phyloP scores from a whole-genome alignment of 1,140 invertebrate species.

The Onthophagus taurus region DNA sequence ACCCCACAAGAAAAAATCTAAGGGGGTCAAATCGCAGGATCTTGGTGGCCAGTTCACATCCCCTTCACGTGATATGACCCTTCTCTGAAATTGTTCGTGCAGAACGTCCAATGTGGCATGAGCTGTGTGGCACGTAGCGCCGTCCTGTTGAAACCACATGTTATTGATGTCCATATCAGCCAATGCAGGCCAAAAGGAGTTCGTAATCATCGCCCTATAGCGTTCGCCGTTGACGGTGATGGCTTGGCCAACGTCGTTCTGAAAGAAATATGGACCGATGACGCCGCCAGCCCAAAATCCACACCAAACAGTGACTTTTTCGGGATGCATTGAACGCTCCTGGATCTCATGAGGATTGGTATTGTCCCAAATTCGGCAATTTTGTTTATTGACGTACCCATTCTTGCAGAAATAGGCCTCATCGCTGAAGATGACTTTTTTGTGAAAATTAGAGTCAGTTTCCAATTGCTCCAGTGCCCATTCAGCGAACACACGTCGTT shows the following conservation, averaged over 20 bases:
- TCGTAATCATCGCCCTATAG: constrained; percentile 18
- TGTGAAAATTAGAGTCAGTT: constrained; percentile 21
- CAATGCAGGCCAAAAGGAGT: constrained; percentile 17
- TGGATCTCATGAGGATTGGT: neutral
- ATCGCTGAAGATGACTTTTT: constrained; percentile 20
- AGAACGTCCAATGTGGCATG: constrained; percentile 16
- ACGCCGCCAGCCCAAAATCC: constrained; percentile 19
- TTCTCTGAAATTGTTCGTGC: constrained; percentile 24
- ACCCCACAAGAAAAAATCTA: constrained; percentile 11
- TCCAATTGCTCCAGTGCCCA: constrained; percentile 26
- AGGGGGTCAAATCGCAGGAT: constrained; percentile 1
- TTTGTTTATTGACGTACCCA: constrained; percentile 34
- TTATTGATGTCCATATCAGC: constrained; percentile 19
- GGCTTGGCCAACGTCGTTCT: constrained; percentile 14
- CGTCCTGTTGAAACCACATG: constrained; percentile 26
- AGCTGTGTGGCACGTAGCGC: constrained; percentile 19
- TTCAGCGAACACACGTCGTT: constrained; percentile 27
- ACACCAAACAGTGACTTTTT: constrained; percentile 15
- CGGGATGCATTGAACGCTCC: neutral
- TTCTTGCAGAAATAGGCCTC: constrained; percentile 30
- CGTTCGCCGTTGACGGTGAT: constrained; percentile 18
- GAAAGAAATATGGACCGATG: constrained; percentile 19
- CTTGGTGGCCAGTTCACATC: no score
- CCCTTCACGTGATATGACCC: constrained; percentile 28
- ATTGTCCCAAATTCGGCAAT: constrained; percentile 18